A percentile compares a stretch with the other conserved stretches of the same genome.
Evolutionary conservation across 2,797 vertebrate species (phyloP).

Genomic region (Masticophis lateralis): DNA sequence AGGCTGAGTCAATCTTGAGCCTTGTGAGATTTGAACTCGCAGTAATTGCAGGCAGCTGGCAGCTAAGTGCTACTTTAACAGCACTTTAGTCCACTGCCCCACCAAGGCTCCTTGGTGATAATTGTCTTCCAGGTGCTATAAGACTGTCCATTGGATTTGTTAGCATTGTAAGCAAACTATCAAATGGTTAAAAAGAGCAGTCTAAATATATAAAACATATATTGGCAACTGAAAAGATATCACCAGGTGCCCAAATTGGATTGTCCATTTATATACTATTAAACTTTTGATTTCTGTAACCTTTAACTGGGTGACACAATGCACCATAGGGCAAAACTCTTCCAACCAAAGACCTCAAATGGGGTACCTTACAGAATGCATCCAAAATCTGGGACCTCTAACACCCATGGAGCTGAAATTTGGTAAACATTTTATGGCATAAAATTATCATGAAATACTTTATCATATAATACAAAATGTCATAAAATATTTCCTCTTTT

Average conservation of each 20-base stretch:
- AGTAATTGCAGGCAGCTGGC: too few relatives aligned
- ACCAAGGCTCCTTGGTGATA: neutral
- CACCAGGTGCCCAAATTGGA: neutral
- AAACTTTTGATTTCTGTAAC: neutral
- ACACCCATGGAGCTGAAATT: neutral
- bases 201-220: slow-evolving; percentile 13
- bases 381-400: neutral
- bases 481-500: neutral
- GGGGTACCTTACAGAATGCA: neutral
- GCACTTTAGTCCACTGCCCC: too few relatives aligned
- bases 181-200: neutral
- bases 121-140: neutral
- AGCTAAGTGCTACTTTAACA: too few relatives aligned
- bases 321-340: neutral
- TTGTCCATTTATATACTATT: neutral
- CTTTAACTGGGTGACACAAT: neutral
- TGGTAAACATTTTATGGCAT: neutral
- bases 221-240: slow-evolving; percentile 1
- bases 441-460: neutral
- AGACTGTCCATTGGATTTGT: neutral
- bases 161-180: neutral
- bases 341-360: neutral
- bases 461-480: neutral
- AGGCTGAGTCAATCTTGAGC: too few relatives aligned
- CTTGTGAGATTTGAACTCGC: too few relatives aligned